Conservation (phyloP, 1,140 invertebrate genomes). For the Neocloeon triangulifer region DNA sequence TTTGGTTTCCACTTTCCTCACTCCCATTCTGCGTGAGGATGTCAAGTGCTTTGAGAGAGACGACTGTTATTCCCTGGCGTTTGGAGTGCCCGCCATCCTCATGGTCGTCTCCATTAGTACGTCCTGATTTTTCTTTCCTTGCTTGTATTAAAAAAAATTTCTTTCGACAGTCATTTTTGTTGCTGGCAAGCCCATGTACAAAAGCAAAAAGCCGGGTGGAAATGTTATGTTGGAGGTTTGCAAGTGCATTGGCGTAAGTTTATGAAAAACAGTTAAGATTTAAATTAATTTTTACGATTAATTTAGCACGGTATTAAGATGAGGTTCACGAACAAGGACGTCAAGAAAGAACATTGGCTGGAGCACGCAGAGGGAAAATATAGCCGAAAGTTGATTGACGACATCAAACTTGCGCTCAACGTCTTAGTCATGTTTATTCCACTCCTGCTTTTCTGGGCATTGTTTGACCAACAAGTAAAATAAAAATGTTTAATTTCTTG, state of each 20-base stretch:
- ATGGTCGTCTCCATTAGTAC: conserved; percentile 37
- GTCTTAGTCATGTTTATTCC: conserved; percentile 60
- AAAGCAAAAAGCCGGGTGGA: conserved; percentile 50
- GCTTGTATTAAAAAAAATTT: not conserved
- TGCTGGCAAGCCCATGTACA: conserved; percentile 51
- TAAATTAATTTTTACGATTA: no score
- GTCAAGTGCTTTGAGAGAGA: conserved; percentile 46
- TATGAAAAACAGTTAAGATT: no score
- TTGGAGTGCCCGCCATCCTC: conserved; percentile 46
- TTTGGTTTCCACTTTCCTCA: conserved; percentile 46
- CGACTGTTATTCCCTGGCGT: conserved; percentile 53
- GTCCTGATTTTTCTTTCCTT: conserved; percentile 8
- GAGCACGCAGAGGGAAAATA: conserved; percentile 51
- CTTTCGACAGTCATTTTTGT: conserved; percentile 57
- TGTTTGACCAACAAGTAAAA: conserved; percentile 58
- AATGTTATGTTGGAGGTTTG: conserved; percentile 58
- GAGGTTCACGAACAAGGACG: conserved; percentile 4
- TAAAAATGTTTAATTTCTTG: conserved; percentile 4
- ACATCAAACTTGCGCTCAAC: conserved; percentile 47
- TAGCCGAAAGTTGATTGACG: conserved; percentile 37
- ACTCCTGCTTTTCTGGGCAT: conserved; percentile 72
- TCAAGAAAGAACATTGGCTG: conserved; percentile 44
- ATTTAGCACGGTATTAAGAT: not conserved
- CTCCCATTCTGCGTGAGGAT: conserved; percentile 42
- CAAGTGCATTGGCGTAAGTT: not conserved